These are phyloP conservation scores for Anarhynchus alexandrinus DNA, from an alignment of 2,113 vertebrate species.

Conservation along the genomic window DNA sequence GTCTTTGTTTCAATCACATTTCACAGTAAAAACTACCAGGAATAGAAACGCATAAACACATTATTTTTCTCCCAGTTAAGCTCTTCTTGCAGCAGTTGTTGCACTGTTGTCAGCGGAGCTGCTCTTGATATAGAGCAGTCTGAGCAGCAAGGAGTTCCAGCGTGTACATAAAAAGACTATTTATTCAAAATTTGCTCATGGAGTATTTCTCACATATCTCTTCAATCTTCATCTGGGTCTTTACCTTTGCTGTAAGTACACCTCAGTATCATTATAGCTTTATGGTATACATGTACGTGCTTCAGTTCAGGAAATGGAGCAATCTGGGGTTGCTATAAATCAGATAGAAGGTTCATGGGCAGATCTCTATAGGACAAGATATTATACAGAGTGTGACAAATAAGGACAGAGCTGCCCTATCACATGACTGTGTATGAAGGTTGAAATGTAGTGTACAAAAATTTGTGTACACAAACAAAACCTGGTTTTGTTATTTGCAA, in stretches of 20 bases:
- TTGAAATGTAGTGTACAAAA: background rate
- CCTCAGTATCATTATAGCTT: background rate
- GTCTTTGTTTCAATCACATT: background rate
- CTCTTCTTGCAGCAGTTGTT: background rate
- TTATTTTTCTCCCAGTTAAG: background rate
- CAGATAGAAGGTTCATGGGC: background rate
- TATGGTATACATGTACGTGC: background rate
- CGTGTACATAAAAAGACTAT: background rate
- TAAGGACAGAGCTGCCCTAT: background rate
- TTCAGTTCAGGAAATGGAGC: background rate
- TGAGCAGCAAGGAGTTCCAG: background rate
- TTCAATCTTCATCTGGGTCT: background rate
- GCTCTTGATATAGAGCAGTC: background rate
- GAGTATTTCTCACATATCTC: background rate
- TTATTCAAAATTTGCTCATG: background rate
- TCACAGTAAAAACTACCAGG: background rate
- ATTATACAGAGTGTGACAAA: background rate
- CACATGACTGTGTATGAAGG: background rate
- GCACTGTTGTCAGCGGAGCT: background rate
- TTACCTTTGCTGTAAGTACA: background rate
- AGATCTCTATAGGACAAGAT: background rate
- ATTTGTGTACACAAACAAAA: background rate
- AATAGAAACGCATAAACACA: background rate
- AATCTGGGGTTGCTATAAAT: background rate
- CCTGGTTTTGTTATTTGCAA: background rate